phyloP scores from a whole-genome alignment of 2,113 vertebrate genomes.

The Perccottus glenii region DNA sequence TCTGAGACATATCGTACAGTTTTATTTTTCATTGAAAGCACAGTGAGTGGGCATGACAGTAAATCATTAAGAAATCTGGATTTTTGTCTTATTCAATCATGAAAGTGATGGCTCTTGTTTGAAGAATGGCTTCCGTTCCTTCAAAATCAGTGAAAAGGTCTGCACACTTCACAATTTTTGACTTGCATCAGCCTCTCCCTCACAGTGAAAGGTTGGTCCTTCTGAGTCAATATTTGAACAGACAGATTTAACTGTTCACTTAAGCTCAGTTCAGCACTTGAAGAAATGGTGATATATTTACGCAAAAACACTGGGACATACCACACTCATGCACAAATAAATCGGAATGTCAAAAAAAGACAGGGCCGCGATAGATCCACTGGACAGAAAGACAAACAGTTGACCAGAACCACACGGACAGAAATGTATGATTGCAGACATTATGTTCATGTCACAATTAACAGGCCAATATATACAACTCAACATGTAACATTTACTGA shows the following conservation, averaged over 20 bases:
- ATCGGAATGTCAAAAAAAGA: background rate
- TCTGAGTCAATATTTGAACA: constrained; percentile 36
- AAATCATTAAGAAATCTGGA: constrained; percentile 41
- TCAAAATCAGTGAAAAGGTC: constrained; percentile 67
- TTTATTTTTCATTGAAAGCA: constrained; percentile 46
- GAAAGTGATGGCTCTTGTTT: constrained; percentile 54
- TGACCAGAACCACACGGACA: constrained; percentile 45
- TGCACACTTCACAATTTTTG: constrained; percentile 27
- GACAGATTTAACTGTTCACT: constrained; percentile 30
- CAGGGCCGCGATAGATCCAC: background rate
- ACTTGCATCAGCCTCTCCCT: constrained; percentile 27
- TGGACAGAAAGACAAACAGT: constrained; percentile 58
- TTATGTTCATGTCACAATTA: constrained; percentile 43
- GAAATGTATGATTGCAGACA: constrained; percentile 30
- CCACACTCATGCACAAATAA: constrained; percentile 43
- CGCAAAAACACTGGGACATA: constrained; percentile 29
- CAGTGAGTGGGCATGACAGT: constrained; percentile 67
- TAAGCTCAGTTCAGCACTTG: constrained; percentile 14
- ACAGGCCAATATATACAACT: constrained; percentile 58
- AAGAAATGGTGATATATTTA: constrained; percentile 29
- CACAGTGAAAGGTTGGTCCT: constrained; percentile 71
- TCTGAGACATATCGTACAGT: constrained; percentile 25
- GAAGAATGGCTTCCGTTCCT: constrained; percentile 77
- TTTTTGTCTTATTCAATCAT: constrained; percentile 43
- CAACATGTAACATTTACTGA: constrained; percentile 59